Conservation (phyloP, 2,797 vertebrate genomes). For the Poecile montanus region DNA sequence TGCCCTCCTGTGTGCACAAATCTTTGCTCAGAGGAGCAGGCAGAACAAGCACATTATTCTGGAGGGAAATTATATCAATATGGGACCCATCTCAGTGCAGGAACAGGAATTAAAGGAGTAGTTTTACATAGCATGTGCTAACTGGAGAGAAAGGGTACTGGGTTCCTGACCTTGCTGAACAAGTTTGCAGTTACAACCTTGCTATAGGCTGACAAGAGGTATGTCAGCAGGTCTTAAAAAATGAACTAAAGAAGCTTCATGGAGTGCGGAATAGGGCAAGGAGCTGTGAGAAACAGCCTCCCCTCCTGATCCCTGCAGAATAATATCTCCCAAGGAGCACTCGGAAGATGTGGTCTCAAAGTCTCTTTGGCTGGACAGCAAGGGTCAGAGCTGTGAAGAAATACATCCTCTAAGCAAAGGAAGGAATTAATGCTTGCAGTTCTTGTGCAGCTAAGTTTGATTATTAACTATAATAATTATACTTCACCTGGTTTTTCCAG, state of each 20-base stretch:
- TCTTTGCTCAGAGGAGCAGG: neutral
- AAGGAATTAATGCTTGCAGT: neutral
- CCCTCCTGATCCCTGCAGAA: neutral
- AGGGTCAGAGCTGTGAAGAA: neutral
- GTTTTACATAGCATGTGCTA: neutral
- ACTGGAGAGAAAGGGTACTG: neutral
- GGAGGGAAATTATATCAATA: neutral
- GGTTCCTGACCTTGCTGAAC: neutral
- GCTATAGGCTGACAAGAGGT: neutral
- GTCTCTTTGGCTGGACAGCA: neutral
- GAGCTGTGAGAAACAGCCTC: neutral
- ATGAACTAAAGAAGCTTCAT: neutral
- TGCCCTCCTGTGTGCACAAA: neutral
- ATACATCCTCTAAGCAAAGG: neutral
- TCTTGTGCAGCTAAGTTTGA: neutral
- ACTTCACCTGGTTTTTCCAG: neutral
- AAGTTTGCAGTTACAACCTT: neutral
- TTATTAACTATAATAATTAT: neutral
- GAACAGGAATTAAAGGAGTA: neutral
- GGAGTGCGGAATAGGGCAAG: neutral
- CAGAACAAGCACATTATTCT: neutral
- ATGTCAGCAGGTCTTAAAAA: neutral
- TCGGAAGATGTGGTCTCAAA: neutral
- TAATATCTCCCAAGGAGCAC: neutral
- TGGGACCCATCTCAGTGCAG: neutral